phyloP scores from a whole-genome alignment of 2,888 invertebrate species.

The Tetheella fluctuosa region DNA sequence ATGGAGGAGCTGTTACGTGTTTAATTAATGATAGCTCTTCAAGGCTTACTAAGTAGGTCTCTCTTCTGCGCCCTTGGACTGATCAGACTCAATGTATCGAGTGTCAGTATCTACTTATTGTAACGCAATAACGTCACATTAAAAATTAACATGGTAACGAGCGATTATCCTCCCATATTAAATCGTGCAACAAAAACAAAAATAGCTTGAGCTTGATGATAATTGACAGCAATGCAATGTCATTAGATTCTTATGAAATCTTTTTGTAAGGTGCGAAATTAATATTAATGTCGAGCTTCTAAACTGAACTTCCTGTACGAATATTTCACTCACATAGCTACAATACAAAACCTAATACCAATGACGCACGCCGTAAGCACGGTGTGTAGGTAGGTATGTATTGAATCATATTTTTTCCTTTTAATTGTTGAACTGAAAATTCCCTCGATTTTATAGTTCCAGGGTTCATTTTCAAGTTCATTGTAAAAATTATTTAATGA shows the following conservation, averaged over 20 bases:
- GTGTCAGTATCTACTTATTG: not conserved
- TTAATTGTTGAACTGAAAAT: slow-evolving; percentile 46
- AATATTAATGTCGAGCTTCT: no score
- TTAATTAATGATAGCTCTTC: not conserved
- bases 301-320: not conserved
- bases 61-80: not conserved
- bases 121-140: not conserved
- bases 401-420: slow-evolving; percentile 60
- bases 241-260: not conserved
- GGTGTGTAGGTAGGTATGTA: slow-evolving; percentile 37
- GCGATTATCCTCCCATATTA: not conserved
- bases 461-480: slow-evolving; percentile 54
- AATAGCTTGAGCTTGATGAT: not conserved
- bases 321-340: slow-evolving; percentile 1
- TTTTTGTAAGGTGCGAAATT: not conserved
- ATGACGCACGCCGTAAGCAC: slow-evolving; percentile 29
- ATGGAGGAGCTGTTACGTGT: not conserved
- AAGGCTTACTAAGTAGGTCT: not conserved
- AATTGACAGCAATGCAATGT: no score
- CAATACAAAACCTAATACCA: slow-evolving; percentile 24
- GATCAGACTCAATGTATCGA: not conserved
- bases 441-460: slow-evolving; percentile 53
- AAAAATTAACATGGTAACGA: not conserved
- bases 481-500: slow-evolving; percentile 44
- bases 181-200: no score